phyloP scores from a whole-genome alignment of 2,797 vertebrate species.

The Chiroxiphia lanceolata region DNA sequence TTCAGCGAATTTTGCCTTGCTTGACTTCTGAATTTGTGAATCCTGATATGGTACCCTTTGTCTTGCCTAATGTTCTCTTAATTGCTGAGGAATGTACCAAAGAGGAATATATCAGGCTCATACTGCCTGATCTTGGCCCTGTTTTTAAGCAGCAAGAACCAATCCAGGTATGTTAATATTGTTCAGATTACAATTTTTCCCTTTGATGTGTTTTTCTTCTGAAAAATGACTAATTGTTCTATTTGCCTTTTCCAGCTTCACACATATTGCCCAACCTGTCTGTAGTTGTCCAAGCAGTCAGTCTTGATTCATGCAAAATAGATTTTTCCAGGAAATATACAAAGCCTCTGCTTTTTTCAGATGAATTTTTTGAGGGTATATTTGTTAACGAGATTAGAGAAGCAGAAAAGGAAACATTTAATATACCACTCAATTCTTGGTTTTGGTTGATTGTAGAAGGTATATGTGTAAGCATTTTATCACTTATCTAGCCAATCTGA shows the following conservation, averaged over 20 bases:
- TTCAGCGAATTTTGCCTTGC: slow-evolving; percentile 91
- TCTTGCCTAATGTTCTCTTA: slow-evolving; percentile 95
- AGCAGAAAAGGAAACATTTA: not conserved
- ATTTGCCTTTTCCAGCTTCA: slow-evolving; percentile 1
- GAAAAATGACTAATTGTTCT: not conserved
- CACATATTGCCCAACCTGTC: not conserved
- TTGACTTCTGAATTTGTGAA: slow-evolving; percentile 96
- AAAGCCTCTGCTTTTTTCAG: not conserved
- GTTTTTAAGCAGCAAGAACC: slow-evolving; percentile 98
- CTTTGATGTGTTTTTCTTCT: not conserved
- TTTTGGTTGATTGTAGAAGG: not conserved
- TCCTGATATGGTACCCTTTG: slow-evolving; percentile 98
- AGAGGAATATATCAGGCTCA: slow-evolving; percentile 91
- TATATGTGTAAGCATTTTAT: not conserved
- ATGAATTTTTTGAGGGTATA: not conserved
- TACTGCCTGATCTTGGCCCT: slow-evolving; percentile 93
- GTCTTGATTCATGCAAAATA: not conserved
- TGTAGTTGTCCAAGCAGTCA: not conserved
- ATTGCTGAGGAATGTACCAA: slow-evolving; percentile 98
- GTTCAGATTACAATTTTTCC: not conserved
- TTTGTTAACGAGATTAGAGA: not conserved
- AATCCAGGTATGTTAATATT: slow-evolving; percentile 84
- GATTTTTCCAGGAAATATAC: not conserved
- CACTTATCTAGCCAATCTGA: not conserved
- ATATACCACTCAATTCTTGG: not conserved